Base-by-base conservation (phyloP, 2,888 invertebrate genomes). In the Eustalomyia histrio region DNA sequence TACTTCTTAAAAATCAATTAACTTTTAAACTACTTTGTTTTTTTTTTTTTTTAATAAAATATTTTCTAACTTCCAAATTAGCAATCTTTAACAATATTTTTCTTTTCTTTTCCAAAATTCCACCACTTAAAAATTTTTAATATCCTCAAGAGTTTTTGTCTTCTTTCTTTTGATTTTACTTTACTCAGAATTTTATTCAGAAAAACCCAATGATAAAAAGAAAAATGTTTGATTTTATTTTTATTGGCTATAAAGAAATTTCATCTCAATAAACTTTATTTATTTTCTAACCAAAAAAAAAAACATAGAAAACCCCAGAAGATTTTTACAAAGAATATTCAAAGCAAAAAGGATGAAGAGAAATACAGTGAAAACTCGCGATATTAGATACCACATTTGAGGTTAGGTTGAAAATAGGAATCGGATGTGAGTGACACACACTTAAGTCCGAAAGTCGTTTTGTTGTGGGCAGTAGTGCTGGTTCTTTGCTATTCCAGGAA, bases 251-350 rank as follows among this genome's bases (percentile, higher is more conserved):
- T 60, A 61, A 60, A 55, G 29, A 72, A 61, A 68, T 61, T 68
- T 75, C 67, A 68, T 43, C 53, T 68, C 68, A 68, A 68, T 68
- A 68, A 67, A 68, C 55, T 55, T n/a, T 63, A 76, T 76, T 43
- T 43, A 43, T 71, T 60, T 76, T 60, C 52, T 71, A 60, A 69
- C 76, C 43, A 53, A 71, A 64, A 53, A 71, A 64, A 64, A 64
- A 71, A 58, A 76, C 24, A 52, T 71, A 39, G 60, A 39, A 61
- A 53, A 68, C 47, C 67, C 39, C 67, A 53, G 29, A 67, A 60
- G 73, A 74, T 64, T 64, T 65, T n/a, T 52, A 69, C 33, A 47
- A 60, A n/a, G 3, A 16, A 47, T 14, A n/a, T 63, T n/a, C n/a
- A n/a, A n/a, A n/a, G n/a, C 7, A 14, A 17, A 52, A 35, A 21